phyloP scores from a whole-genome alignment of 2,113 vertebrate species.

The Dasyurus viverrinus region DNA sequence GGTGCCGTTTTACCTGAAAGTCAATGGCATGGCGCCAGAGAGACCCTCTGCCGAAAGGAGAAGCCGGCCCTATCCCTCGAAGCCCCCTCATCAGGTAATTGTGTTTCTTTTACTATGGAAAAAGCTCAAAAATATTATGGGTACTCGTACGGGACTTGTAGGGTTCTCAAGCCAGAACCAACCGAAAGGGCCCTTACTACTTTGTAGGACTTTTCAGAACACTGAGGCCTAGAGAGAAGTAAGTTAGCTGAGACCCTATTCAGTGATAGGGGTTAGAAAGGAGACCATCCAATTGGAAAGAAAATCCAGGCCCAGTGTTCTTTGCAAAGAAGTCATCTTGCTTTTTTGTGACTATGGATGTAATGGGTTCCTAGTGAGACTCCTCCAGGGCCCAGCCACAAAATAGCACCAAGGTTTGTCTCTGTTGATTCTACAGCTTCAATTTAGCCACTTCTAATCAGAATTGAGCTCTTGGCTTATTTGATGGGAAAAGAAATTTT shows the following conservation, averaged over 20 bases:
- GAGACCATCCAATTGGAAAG: background rate
- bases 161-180: background rate
- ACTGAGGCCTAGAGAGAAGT: background rate
- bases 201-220: background rate
- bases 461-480: constrained; percentile 10
- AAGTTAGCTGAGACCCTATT: background rate
- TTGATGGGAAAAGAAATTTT: constrained; percentile 42
- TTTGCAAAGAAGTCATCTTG: background rate
- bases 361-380: constrained; percentile 17
- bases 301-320: background rate
- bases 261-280: background rate
- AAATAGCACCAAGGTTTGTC: constrained; percentile 38
- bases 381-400: background rate
- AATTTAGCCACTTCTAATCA: constrained; percentile 27
- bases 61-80: background rate
- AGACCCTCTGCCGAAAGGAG: constrained; percentile 6
- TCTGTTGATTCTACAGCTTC: constrained; percentile 39
- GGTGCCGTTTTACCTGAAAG: background rate
- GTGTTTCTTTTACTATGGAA: constrained; percentile 30
- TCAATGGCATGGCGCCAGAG: constrained; percentile 2
- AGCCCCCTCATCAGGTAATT: background rate
- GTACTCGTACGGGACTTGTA: background rate
- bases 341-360: background rate
- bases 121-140: background rate
- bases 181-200: background rate